Evolutionary conservation across 1,140 invertebrate genomes (phyloP), one percentile per base, ranked within the genome.

Genomic region (Augochlora pura): DNA sequence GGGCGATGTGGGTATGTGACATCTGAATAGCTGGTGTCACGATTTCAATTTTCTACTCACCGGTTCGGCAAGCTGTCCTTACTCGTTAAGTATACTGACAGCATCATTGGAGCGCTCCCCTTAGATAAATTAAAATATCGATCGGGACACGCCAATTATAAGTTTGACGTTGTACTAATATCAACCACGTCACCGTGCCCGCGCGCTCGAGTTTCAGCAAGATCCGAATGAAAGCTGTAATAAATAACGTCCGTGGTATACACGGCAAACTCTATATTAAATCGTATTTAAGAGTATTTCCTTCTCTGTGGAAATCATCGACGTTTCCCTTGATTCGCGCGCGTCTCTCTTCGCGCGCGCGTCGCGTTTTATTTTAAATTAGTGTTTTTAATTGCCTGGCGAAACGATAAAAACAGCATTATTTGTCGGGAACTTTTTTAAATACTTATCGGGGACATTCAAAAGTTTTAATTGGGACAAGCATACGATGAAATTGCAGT

Each of bases 41-140:
- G 88, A 91, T 92, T 93, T 92, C 91, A 91, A 92, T 93, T 92
- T 92, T 91, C 90, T 90, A 89, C 87, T 91, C 84, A 77, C 86
- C 87, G 80, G 85, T 86, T 86, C 86, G 86, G 87, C 88, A 90
- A 87, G 90, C 89, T 90, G 89, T 91, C 90, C 87, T 88, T 88
- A 88, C 88, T 88, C 86, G 89, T 90, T 91, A 89, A 90, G 88
- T 81, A 83, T 82, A 88, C 90, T 91, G 90, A 91, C 90, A 91
- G 90, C 88, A 84, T 88, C 87, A 89, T 82, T 84, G 89, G 85
- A 85, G 82, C 88, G 82, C 82, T 86, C 85, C 90, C 87, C 87
- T 90, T 91, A 88, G 89, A 91, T 91, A 92, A 92, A 92, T 92
- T 91, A 91, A 92, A 92, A 92, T 92, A 92, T 92, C 91, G 91